A percentile compares a stretch with the other conserved stretches of the same genome.
Evolutionary conservation across 2,797 vertebrate species (phyloP).

Genomic region (Chaetophractus vellerosus): DNA sequence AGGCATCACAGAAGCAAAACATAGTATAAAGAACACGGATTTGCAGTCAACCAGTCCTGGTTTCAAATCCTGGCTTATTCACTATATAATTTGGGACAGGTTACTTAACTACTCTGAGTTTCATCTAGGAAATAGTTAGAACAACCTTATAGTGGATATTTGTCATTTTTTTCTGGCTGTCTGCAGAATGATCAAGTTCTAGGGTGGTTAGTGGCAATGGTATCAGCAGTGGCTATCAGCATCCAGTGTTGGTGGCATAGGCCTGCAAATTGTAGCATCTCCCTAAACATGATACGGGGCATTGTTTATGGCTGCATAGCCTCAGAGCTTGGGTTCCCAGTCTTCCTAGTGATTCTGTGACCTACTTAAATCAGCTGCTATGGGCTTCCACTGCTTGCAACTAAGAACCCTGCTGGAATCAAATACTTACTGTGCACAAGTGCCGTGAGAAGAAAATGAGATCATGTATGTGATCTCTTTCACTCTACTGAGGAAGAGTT

Average conservation of each 20-base stretch:
- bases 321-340: neutral
- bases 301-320: neutral
- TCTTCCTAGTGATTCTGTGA: neutral
- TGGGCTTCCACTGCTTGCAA: neutral
- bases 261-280: neutral
- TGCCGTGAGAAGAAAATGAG: neutral
- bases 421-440: neutral
- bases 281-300: neutral
- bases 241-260: neutral
- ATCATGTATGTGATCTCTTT: neutral
- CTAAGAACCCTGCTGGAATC: neutral
- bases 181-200: neutral
- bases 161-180: neutral
- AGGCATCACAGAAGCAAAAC: neutral
- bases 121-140: neutral
- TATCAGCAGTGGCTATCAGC: neutral
- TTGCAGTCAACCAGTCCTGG: neutral
- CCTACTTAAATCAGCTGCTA: neutral
- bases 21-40: neutral
- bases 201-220: neutral
- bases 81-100: neutral
- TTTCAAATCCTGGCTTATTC: conserved; percentile 11
- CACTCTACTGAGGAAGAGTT: neutral
- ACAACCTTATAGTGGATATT: neutral
- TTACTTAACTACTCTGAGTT: neutral